Percentiles rank a stretch among this genome's conserved stretches.
Evolutionary conservation across 2,113 vertebrate genomes (phyloP).

Genomic region (Gorilla gorilla): DNA sequence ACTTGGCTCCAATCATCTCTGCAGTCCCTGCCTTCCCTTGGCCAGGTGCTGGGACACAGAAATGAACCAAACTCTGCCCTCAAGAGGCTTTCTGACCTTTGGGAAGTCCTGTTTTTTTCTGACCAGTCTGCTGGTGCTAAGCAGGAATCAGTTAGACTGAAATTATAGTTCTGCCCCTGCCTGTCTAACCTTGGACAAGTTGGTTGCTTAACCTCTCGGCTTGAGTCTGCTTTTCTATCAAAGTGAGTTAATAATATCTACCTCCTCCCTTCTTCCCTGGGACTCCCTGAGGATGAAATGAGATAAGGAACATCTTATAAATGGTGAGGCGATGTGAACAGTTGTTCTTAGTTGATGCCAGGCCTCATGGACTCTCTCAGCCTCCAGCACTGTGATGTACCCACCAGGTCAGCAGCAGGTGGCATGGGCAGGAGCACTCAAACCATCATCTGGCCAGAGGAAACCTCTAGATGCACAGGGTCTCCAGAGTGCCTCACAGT

Average conservation of each 20-base stretch:
- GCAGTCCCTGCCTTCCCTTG: not conserved
- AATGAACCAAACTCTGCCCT: not conserved
- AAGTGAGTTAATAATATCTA: not conserved
- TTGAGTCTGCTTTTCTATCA: not conserved
- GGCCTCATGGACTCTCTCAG: not conserved
- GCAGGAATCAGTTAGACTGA: not conserved
- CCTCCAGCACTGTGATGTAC: not conserved
- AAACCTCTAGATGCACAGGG: not conserved
- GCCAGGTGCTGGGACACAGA: not conserved
- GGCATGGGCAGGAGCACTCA: not conserved
- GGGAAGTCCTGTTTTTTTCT: not conserved
- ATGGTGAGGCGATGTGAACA: not conserved
- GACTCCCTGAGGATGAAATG: not conserved
- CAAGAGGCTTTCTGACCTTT: conserved; percentile 37
- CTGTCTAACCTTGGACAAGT: not conserved
- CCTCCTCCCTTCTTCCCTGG: not conserved
- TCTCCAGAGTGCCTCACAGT: not conserved
- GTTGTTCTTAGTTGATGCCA: not conserved
- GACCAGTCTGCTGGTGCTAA: not conserved
- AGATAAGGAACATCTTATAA: not conserved
- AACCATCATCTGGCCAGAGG: not conserved
- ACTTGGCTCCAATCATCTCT: not conserved
- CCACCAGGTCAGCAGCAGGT: not conserved
- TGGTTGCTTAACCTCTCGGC: not conserved
- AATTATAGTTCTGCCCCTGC: not conserved